Percentiles rank a stretch among this genome's conserved stretches.
These are phyloP conservation scores for Myotis yumanensis DNA, from an alignment of 2,113 vertebrate genomes.

Conservation along the genomic window DNA sequence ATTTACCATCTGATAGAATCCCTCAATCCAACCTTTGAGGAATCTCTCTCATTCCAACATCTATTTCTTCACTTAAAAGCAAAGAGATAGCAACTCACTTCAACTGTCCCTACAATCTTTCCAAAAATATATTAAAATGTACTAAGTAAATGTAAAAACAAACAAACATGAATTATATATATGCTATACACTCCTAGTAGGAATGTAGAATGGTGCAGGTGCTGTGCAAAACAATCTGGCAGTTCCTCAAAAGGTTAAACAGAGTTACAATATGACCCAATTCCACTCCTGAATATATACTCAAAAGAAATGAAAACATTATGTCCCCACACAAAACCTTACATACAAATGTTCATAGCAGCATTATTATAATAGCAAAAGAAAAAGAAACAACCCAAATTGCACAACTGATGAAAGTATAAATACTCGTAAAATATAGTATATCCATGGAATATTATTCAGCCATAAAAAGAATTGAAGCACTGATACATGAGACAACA, in stretches of 20 bases:
- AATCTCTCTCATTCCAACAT: neutral
- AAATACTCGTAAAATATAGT: neutral
- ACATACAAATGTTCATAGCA: neutral
- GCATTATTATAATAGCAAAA: neutral
- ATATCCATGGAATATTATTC: neutral
- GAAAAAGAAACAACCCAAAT: neutral
- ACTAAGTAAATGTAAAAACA: neutral
- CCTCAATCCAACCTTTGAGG: neutral
- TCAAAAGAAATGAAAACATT: constrained; percentile 12
- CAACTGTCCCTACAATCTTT: neutral
- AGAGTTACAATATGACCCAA: too few relatives aligned
- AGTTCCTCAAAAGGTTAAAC: too few relatives aligned
- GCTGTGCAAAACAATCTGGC: too few relatives aligned
- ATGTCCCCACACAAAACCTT: neutral
- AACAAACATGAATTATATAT: neutral
- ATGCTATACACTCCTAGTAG: neutral
- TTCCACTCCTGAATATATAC: neutral
- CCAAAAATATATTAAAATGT: neutral
- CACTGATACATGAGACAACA: neutral
- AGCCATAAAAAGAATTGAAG: neutral
- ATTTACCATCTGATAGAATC: neutral
- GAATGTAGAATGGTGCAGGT: neutral
- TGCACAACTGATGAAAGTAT: neutral
- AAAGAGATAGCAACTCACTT: neutral
- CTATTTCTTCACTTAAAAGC: neutral